Evolutionary conservation across 2,113 vertebrate genomes (phyloP).

Genomic region (Paradisaea rubra): DNA sequence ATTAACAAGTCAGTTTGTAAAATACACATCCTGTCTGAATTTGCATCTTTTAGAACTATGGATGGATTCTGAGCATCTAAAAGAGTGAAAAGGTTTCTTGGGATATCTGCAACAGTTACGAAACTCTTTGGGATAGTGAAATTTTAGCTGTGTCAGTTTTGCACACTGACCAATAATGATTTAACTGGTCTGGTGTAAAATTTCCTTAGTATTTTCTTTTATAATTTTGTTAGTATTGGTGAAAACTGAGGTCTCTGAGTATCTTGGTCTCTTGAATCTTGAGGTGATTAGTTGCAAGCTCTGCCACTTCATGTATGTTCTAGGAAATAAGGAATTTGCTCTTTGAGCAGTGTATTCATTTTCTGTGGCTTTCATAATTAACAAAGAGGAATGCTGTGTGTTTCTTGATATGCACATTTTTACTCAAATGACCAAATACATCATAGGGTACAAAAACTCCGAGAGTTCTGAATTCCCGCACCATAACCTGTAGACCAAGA

Average conservation of each 20-base stretch:
- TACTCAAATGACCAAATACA: not conserved
- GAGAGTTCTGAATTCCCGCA: not conserved
- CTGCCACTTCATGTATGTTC: accelerated
- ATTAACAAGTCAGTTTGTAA: not conserved
- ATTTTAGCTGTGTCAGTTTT: not conserved
- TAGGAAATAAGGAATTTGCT: not conserved
- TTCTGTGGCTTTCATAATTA: not conserved
- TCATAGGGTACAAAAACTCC: not conserved
- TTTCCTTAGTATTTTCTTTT: not conserved
- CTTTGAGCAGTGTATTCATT: not conserved
- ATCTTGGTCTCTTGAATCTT: not conserved
- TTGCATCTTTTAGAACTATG: not conserved
- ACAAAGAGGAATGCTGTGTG: not conserved
- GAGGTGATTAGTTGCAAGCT: not conserved
- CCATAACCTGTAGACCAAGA: not conserved
- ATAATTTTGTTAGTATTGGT: not conserved
- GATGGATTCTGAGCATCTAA: not conserved
- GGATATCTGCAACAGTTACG: not conserved
- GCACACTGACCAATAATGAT: not conserved
- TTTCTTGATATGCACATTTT: not conserved
- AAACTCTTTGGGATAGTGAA: not conserved
- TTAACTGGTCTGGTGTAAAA: not conserved
- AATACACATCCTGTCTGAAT: not conserved
- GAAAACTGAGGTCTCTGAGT: not conserved
- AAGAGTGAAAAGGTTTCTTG: not conserved